Evolutionary conservation across 2,797 vertebrate species (phyloP).

Genomic region (Coregonus ussuriensis): DNA sequence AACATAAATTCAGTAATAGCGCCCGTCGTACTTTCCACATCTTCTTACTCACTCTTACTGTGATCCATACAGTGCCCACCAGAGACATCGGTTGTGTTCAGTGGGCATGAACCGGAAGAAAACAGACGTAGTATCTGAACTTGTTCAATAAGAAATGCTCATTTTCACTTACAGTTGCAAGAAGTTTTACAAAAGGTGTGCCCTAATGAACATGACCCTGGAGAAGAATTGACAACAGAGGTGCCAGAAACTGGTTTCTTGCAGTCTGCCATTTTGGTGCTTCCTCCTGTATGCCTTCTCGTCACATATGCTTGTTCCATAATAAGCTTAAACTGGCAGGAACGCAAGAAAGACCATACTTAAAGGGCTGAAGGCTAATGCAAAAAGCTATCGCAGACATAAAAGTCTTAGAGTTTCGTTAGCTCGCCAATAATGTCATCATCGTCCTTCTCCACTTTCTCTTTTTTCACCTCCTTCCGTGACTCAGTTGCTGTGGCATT

Average conservation of each 20-base stretch:
- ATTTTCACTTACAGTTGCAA: neutral
- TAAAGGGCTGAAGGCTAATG: slow-evolving; percentile 69
- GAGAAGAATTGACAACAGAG: slow-evolving; percentile 18
- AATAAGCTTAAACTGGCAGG: slow-evolving; percentile 43
- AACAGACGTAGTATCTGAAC: slow-evolving; percentile 17
- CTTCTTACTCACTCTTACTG: slow-evolving; percentile 33
- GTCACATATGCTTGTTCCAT: slow-evolving; percentile 18
- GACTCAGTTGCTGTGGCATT: slow-evolving; percentile 35
- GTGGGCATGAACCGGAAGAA: slow-evolving; percentile 31
- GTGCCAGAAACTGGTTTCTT: slow-evolving; percentile 26
- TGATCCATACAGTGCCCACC: slow-evolving; percentile 65
- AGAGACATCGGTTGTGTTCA: slow-evolving; percentile 30
- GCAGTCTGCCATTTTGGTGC: slow-evolving; percentile 14
- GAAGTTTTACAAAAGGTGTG: neutral
- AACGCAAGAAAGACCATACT: slow-evolving; percentile 50
- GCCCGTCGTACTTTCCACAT: slow-evolving; percentile 26
- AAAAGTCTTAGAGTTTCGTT: slow-evolving; percentile 80
- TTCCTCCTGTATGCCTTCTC: slow-evolving; percentile 8
- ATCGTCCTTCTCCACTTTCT: slow-evolving; percentile 43
- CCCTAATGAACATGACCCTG: neutral
- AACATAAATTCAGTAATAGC: slow-evolving; percentile 32
- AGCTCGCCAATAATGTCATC: slow-evolving; percentile 76
- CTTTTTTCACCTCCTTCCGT: slow-evolving; percentile 46
- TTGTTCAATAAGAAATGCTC: neutral
- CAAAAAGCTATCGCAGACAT: slow-evolving; percentile 66